These are phyloP conservation scores for Trididemnum clinides DNA, from an alignment of 23 tunicate genomes.

Conservation along the genomic window DNA sequence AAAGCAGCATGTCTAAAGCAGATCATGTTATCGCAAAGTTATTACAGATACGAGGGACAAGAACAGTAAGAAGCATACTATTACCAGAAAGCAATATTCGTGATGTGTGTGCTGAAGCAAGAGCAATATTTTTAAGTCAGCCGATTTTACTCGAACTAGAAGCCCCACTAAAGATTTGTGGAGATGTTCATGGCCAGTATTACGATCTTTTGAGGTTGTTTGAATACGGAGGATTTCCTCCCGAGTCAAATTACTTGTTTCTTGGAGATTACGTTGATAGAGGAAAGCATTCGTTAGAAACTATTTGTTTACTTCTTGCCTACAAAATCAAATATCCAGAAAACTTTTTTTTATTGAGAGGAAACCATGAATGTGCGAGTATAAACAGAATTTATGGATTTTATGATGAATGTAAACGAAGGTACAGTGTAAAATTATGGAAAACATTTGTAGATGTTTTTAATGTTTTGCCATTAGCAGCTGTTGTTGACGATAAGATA, in stretches of 20 bases:
- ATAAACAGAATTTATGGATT: too few species aligned
- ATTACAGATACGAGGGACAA: conserved; percentile 87
- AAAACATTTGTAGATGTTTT: conserved; percentile 87
- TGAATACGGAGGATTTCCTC: too few species aligned
- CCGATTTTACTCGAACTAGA: conserved; percentile 89
- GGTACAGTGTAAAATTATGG: conserved; percentile 90
- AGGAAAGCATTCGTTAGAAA: conserved; percentile 89
- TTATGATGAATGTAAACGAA: too few species aligned
- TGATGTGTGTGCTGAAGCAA: conserved; percentile 67
- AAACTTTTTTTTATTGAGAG: conserved; percentile 89
- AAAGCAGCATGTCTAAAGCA: conserved; percentile 81
- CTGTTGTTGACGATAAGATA: conserved; percentile 88
- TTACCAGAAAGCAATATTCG: conserved; percentile 80
- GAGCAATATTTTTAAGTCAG: conserved; percentile 85
- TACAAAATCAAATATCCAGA: conserved; percentile 94
- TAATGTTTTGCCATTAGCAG: conserved; percentile 82
- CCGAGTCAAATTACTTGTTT: too few species aligned
- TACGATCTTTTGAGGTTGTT: conserved; percentile 85
- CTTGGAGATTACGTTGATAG: too few species aligned
- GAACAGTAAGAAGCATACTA: conserved; percentile 87
- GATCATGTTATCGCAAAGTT: conserved; percentile 92
- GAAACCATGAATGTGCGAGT: too few species aligned
- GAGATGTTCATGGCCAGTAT: conserved; percentile 95
- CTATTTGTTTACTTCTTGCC: conserved; percentile 79
- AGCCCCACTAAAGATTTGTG: conserved; percentile 91